Percentiles rank a stretch among this genome's conserved stretches.
phyloP scores from a whole-genome alignment of 1,140 invertebrate species.

The Pemphigus obesinymphae region DNA sequence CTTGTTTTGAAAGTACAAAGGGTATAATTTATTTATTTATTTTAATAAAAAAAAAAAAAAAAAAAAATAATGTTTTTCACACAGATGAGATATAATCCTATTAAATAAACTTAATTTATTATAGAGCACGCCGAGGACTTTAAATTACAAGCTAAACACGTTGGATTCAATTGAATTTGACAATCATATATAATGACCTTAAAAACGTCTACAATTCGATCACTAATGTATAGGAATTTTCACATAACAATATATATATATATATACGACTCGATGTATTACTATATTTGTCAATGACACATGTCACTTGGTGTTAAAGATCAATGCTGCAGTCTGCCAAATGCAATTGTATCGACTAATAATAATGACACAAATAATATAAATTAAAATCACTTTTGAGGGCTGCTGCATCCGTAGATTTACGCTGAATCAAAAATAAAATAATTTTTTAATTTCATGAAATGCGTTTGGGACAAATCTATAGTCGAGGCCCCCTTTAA shows the following conservation, averaged over 20 bases:
- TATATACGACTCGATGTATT: too few relatives aligned
- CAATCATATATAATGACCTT: neutral
- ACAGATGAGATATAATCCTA: neutral
- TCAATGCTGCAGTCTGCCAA: neutral
- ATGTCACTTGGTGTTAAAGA: too few relatives aligned
- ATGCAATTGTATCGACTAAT: neutral
- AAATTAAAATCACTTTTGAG: neutral
- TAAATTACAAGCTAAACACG: neutral
- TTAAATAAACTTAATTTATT: neutral
- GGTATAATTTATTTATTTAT: neutral
- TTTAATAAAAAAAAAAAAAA: neutral
- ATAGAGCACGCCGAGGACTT: neutral
- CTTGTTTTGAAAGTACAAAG: neutral
- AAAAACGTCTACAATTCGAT: neutral
- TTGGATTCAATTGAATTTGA: neutral
- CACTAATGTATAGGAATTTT: neutral
- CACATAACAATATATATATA: neutral
- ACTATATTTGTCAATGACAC: too few relatives aligned
- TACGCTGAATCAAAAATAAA: too few relatives aligned
- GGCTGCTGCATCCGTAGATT: too few relatives aligned
- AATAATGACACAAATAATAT: neutral
- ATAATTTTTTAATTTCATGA: too few relatives aligned
- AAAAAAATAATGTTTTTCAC: too few relatives aligned
- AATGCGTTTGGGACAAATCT: too few relatives aligned
- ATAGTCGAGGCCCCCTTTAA: too few relatives aligned